Base-by-base conservation (phyloP, 92 coral and sea anemone species). In the Anthopleura xanthogrammica region DNA sequence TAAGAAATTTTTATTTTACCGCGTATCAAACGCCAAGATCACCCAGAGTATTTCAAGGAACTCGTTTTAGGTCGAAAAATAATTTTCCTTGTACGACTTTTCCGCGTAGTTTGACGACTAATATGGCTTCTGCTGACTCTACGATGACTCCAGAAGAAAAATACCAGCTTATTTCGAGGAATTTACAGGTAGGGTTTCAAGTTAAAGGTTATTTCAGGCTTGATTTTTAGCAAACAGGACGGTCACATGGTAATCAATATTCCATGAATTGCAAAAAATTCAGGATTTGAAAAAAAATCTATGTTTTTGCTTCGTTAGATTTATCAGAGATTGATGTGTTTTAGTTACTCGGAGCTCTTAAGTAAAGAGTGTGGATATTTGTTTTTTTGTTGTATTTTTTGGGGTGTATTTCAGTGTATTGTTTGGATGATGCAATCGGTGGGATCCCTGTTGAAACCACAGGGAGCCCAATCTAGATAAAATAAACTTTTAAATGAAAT, bases 121-220 rank as follows among this genome's bases (percentile, higher is more conserved):
- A 60, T 60, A 90, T 90, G 93, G 97, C 89, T 83, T 89, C 92
- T 76, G 66, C 85, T 70, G 88, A 56, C 40, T 72, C 88, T 64
- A 39, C 86, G 39, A 41, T 50, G 81, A 86, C 89, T 52, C 86
- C 90, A 24, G 98, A 95, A 86, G 93, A 95, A n/a, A 89, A 89
- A 78, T 85, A 90, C 48, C 83, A 92, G 24, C 87, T 95, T 82
- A 95, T 95, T 68, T 84, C 92, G 52, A 94, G 95, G 82, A 95
- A 95, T 89, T 84, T 95, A 64, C 97, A 95, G 98, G 98, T 95
- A 83, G 22, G 13, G 16, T 46, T 46, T 3, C 0, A 43, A 11
- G 58, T 46, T 24, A 20, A 20, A 68, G 24, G 10, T 62, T 62
- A 8, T 23, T 62, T 20, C 19, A 3, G 9, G 8, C 70, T 20